Evolutionary conservation across 2,113 vertebrate genomes (phyloP), one percentile per base, ranked within the genome.

Genomic region (Stegostoma tigrinum): DNA sequence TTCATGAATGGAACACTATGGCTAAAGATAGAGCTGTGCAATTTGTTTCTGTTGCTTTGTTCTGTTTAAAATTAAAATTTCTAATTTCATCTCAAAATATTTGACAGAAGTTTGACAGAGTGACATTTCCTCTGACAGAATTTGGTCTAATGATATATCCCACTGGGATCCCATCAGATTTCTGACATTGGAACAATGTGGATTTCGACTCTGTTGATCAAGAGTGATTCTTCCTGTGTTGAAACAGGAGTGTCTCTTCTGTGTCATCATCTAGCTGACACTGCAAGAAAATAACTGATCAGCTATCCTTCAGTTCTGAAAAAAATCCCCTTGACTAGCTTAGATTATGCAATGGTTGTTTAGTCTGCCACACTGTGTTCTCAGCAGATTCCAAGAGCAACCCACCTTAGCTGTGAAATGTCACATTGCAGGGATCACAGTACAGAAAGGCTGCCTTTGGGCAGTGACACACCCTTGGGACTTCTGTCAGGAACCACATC

Each of bases 21-120:
- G 4, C 48, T 55, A 61, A 61, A 90, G 30, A 90, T 90, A 14
- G 48, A 90, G 34, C 87, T 90, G 87, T 15, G 30, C 64, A 61
- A 67, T 66, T 34, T 66, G 89, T 64, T 66, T 93, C 61, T 23
- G 38, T 66, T 66, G 89, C n/a, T 93, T 61, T 34, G 2, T 66
- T 66, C 17, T 66, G n/a, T n/a, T n/a, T 66, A 38, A 93, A 91
- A 91, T 91, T 91, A 91, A 91, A 66, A 93, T 66, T n/a, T n/a
- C 61, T 93, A 66, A 93, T 93, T n/a, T 19, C 23, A 45, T 17
- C 34, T 93, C 19, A 67, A 93, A 66, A n/a, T 93, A 30, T 34
- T 91, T 64, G 17, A 64, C 61, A 66, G 89, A 66, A 30, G 64
- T 66, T 38, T 64, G 61, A 66, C 55, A n/a, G 34, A 93, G 34